Conservation (phyloP, 92 coral and sea anemone species). For the Phenganax marumi region DNA sequence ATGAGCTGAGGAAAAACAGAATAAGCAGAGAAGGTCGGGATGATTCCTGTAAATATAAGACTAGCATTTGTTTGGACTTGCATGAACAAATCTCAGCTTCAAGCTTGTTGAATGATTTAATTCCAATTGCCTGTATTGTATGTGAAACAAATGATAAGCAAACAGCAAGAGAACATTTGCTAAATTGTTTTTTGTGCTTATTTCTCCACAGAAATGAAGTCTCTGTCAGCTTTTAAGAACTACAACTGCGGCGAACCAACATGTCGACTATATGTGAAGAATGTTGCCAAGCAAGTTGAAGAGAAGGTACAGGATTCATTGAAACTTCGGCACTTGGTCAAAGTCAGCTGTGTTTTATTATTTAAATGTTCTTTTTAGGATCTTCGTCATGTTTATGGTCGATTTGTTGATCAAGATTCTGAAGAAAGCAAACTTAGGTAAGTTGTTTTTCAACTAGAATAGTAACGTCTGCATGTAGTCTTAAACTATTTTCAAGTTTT, state of each 20-base stretch:
- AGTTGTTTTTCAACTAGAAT: neutral
- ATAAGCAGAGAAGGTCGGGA: constrained; percentile 70
- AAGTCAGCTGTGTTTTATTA: constrained; percentile 53
- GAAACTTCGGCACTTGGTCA: constrained; percentile 55
- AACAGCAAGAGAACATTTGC: too few species aligned
- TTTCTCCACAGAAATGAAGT: constrained; percentile 63
- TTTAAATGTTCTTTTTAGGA: constrained; percentile 58
- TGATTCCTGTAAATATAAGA: too few species aligned
- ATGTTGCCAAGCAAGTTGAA: constrained; percentile 84
- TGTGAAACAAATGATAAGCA: too few species aligned
- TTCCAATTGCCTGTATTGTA: too few species aligned
- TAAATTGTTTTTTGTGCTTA: neutral
- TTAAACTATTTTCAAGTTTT: neutral
- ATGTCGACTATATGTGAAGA: constrained; percentile 85
- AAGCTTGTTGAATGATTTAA: too few species aligned
- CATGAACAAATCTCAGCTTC: too few species aligned
- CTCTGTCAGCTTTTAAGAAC: constrained; percentile 83
- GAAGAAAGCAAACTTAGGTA: constrained; percentile 78
- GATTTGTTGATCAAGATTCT: constrained; percentile 68
- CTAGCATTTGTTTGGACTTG: too few species aligned
- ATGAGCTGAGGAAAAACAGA: constrained; percentile 69
- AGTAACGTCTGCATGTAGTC: neutral
- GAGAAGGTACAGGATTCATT: constrained; percentile 68
- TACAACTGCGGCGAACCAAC: constrained; percentile 82
- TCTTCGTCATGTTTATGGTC: constrained; percentile 79